Evolutionary conservation across 2,113 vertebrate species (phyloP).

Genomic region (Pygoscelis adeliae): DNA sequence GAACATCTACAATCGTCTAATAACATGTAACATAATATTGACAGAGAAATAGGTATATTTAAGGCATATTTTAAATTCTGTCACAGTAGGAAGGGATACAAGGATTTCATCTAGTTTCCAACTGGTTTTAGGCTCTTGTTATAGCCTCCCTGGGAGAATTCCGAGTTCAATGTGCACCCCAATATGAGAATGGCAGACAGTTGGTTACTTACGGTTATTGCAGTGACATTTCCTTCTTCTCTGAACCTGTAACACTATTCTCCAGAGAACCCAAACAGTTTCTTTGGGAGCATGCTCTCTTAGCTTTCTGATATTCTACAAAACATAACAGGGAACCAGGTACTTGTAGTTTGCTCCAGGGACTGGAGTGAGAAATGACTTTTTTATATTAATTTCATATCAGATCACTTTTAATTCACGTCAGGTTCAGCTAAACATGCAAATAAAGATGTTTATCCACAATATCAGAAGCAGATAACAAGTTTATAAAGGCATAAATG

Average conservation of each 20-base stretch:
- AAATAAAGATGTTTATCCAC: slow-evolving; percentile 5
- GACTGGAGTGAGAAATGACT: not conserved
- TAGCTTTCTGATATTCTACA: not conserved
- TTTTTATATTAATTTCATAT: not conserved
- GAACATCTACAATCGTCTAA: not conserved
- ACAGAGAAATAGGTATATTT: not conserved
- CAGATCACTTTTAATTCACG: not conserved
- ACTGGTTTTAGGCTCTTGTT: not conserved
- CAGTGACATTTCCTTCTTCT: not conserved
- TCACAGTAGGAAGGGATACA: not conserved
- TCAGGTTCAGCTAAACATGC: not conserved
- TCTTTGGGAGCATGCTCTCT: not conserved
- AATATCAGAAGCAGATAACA: not conserved
- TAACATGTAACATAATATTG: not conserved
- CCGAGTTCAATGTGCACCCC: not conserved
- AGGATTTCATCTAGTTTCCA: not conserved
- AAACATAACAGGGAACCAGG: not conserved
- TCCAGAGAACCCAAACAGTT: not conserved
- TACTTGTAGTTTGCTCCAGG: not conserved
- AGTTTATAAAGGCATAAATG: not conserved
- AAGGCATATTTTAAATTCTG: not conserved
- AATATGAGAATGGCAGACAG: not conserved
- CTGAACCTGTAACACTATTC: not conserved
- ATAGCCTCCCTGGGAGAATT: not conserved
- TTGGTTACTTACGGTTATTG: not conserved